Percentiles rank a stretch among this genome's conserved stretches.
These are phyloP conservation scores for Dynastes hyllus DNA, from an alignment of 2,888 invertebrate genomes.

Conservation along the genomic window DNA sequence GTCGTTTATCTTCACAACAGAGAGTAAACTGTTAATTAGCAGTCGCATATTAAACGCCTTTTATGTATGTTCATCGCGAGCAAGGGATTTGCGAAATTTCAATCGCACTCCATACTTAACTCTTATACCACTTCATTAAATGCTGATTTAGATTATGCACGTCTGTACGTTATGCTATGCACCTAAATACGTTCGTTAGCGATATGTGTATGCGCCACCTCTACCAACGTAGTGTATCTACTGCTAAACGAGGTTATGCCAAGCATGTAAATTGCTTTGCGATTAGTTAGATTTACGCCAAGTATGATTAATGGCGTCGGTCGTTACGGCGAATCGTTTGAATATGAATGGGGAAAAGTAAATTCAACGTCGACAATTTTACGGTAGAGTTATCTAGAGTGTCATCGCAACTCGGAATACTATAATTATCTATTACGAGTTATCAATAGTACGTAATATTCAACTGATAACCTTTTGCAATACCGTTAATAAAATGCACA, in stretches of 20 bases:
- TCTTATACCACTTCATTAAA: slow-evolving; percentile 8
- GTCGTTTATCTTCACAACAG: too few relatives aligned
- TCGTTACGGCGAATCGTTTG: slow-evolving; percentile 3
- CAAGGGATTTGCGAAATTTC: slow-evolving; percentile 21
- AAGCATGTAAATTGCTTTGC: slow-evolving; percentile 23
- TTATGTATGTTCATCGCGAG: slow-evolving; percentile 17
- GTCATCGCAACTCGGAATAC: not conserved
- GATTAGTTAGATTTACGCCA: slow-evolving; percentile 28
- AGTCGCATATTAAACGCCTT: slow-evolving; percentile 1
- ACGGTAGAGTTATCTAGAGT: not conserved
- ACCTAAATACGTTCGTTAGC: slow-evolving; percentile 4
- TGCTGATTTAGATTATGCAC: slow-evolving; percentile 25
- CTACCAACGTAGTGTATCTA: not conserved
- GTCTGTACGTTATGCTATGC: not conserved
- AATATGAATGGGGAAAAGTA: slow-evolving; percentile 21
- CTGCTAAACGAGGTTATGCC: slow-evolving; percentile 2
- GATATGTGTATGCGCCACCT: not conserved
- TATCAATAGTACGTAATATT: too few relatives aligned
- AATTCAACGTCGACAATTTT: not conserved
- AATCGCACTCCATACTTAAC: not conserved
- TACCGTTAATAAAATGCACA: too few relatives aligned
- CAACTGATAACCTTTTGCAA: too few relatives aligned
- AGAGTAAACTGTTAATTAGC: slow-evolving; percentile 10
- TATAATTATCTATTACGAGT: not conserved
- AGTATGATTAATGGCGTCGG: slow-evolving; percentile 33